Evolutionary conservation across 2,113 vertebrate genomes (phyloP).

Genomic region (Carettochelys insculpta): DNA sequence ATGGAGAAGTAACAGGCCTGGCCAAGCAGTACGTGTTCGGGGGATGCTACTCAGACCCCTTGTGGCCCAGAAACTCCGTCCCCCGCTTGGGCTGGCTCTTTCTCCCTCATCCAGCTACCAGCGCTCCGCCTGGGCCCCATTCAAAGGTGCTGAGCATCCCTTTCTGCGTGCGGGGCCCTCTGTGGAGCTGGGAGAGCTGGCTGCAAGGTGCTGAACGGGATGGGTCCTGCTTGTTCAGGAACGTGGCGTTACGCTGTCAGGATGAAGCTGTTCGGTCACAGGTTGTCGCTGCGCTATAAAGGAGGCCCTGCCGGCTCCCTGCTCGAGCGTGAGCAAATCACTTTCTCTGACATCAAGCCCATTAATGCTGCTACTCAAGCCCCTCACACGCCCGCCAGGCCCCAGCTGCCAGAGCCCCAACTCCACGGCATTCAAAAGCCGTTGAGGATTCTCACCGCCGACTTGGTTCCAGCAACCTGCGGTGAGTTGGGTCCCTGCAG

Average conservation of each 20-base stretch:
- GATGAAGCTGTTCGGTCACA: background rate
- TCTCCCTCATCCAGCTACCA: background rate
- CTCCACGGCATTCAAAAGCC: background rate
- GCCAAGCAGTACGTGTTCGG: background rate
- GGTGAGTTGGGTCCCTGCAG: background rate
- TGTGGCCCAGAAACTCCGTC: background rate
- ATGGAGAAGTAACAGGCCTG: background rate
- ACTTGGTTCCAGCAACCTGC: background rate
- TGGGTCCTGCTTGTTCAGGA: too few species aligned
- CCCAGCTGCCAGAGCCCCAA: background rate
- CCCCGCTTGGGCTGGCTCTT: too few species aligned
- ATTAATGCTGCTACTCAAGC: background rate
- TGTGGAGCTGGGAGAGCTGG: background rate
- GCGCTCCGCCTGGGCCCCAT: background rate
- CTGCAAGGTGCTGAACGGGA: background rate
- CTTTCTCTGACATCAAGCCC: background rate
- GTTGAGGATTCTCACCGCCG: background rate
- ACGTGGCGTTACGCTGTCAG: background rate
- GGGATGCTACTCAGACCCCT: background rate
- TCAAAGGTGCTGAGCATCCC: background rate
- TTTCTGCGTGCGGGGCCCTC: background rate
- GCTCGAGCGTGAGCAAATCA: background rate
- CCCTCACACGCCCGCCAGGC: background rate
- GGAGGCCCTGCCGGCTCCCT: background rate
- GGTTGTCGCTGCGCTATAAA: background rate